phyloP scores from a whole-genome alignment of 1,140 invertebrate genomes.

The Chionoecetes opilio region DNA sequence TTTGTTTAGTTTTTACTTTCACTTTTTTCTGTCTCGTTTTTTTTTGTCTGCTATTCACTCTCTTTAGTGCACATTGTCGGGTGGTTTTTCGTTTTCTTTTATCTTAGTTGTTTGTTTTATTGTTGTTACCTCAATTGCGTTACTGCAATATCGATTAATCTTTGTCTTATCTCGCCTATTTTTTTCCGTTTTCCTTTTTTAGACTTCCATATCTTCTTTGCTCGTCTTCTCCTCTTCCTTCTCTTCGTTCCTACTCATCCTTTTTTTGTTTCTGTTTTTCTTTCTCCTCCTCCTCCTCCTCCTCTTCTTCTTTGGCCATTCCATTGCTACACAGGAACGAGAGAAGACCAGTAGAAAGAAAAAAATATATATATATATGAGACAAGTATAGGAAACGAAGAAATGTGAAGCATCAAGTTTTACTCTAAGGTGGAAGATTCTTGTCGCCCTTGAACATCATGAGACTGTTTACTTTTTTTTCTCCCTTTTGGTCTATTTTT shows the following conservation, averaged over 20 bases:
- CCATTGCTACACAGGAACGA: too few species aligned
- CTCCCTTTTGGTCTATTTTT: not conserved
- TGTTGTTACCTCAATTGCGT: not conserved
- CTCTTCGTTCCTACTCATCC: not conserved
- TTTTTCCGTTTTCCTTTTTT: too few species aligned
- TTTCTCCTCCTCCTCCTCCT: not conserved
- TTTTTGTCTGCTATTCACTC: not conserved
- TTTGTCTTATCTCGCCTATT: too few species aligned
- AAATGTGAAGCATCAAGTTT: not conserved
- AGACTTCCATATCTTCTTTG: too few species aligned
- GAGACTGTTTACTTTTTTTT: not conserved
- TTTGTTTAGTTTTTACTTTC: not conserved
- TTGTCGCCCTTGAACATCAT: not conserved
- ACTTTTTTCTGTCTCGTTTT: too few species aligned
- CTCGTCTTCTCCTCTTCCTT: too few species aligned
- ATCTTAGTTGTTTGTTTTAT: not conserved
- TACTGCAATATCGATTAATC: not conserved
- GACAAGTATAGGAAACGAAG: not conserved
- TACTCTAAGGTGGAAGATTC: not conserved
- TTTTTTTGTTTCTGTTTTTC: not conserved
- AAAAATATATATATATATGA: not conserved
- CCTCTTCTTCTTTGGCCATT: not conserved
- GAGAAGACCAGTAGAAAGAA: too few species aligned
- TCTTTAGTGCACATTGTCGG: not conserved
- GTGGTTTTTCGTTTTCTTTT: not conserved